phyloP scores from a whole-genome alignment of 2,113 vertebrate species.

The Orientallactaga bullata region DNA sequence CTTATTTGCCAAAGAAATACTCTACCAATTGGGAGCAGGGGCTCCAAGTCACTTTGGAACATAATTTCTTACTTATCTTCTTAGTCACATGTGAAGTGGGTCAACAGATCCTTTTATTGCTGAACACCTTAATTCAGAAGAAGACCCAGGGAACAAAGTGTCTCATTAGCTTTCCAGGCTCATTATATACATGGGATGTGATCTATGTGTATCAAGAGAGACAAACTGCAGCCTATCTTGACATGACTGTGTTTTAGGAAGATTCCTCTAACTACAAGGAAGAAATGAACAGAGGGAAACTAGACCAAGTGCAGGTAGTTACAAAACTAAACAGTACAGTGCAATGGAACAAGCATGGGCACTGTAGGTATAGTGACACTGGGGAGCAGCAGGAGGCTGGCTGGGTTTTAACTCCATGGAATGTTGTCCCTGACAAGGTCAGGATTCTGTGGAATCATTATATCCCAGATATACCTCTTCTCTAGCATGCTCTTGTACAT shows the following conservation, averaged over 20 bases:
- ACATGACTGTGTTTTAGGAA: background rate
- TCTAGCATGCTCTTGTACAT: background rate
- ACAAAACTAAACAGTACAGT: background rate
- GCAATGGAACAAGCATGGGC: too few relatives aligned
- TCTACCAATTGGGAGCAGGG: background rate
- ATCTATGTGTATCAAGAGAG: background rate
- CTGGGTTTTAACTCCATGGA: background rate
- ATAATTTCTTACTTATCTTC: background rate
- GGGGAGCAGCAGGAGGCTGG: background rate
- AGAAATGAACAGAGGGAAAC: background rate
- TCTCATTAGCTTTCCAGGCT: background rate
- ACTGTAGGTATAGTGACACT: background rate
- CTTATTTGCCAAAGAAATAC: background rate
- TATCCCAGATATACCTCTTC: background rate
- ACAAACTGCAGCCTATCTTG: background rate
- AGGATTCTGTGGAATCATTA: background rate
- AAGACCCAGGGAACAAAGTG: background rate
- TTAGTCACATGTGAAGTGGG: background rate
- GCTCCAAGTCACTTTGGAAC: background rate
- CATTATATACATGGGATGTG: background rate
- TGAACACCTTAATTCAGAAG: background rate
- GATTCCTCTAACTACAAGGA: background rate
- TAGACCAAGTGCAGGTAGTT: background rate
- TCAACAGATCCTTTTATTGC: background rate
- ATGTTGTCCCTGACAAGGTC: too few relatives aligned